phyloP scores from a whole-genome alignment of 2,888 invertebrate genomes.

The Hymenopus coronatus region DNA sequence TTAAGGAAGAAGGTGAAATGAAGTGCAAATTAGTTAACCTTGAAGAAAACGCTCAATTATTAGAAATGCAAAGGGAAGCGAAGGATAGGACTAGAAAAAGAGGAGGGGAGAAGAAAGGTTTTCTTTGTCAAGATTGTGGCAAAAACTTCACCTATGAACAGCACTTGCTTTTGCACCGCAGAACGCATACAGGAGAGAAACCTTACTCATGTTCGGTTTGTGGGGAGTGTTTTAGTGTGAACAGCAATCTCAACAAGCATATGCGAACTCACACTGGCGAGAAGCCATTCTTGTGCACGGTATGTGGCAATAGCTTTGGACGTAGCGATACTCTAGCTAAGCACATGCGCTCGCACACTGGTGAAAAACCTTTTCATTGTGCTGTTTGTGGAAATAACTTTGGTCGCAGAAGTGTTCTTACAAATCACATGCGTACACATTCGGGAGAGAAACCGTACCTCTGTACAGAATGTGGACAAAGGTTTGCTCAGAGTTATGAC shows the following conservation, averaged over 20 bases:
- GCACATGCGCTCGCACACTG: slow-evolving; percentile 14
- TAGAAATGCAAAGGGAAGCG: background rate
- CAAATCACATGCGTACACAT: slow-evolving; percentile 46
- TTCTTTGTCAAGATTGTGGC: slow-evolving; percentile 10
- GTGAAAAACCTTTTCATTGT: slow-evolving; percentile 21
- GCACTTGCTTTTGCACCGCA: background rate
- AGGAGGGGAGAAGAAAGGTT: slow-evolving; percentile 8
- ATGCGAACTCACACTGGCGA: slow-evolving; percentile 17
- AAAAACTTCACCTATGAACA: slow-evolving; percentile 5
- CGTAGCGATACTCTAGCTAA: background rate
- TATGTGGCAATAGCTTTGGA: slow-evolving; percentile 13
- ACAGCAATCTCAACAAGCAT: slow-evolving; percentile 11
- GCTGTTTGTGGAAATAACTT: slow-evolving; percentile 42
- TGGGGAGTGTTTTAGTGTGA: slow-evolving; percentile 5
- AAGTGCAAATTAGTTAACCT: background rate
- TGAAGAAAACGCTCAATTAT: background rate
- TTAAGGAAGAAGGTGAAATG: background rate
- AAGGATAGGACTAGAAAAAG: background rate
- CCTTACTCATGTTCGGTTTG: slow-evolving; percentile 20
- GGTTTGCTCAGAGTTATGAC: slow-evolving; percentile 43
- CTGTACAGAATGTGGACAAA: slow-evolving; percentile 45
- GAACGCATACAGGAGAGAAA: slow-evolving; percentile 24
- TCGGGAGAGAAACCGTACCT: slow-evolving; percentile 46
- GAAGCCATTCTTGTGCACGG: slow-evolving; percentile 17
- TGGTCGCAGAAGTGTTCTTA: slow-evolving; percentile 42